phyloP scores from a whole-genome alignment of 1,140 invertebrate genomes.

The Drosophila saltans region DNA sequence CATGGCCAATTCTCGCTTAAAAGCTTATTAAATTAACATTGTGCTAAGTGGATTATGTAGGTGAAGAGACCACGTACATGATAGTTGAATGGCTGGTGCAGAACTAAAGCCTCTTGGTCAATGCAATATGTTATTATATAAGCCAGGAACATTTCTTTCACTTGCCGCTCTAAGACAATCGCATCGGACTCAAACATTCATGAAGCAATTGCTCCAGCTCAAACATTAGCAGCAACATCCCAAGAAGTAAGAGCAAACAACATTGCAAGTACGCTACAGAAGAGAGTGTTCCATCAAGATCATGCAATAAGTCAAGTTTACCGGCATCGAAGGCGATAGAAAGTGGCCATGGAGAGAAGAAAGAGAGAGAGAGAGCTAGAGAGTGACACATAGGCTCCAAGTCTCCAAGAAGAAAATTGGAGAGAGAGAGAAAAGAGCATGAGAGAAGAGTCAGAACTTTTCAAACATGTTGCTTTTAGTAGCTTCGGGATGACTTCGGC shows the following conservation, averaged over 20 bases:
- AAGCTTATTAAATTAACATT: neutral
- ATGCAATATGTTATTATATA: slow-evolving; percentile 73
- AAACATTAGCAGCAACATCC: slow-evolving; percentile 1
- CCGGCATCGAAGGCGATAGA: slow-evolving; percentile 8
- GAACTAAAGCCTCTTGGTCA: slow-evolving; percentile 69
- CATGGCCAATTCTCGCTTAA: neutral
- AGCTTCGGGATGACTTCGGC: neutral
- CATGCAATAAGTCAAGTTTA: slow-evolving; percentile 19
- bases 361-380: too few species aligned
- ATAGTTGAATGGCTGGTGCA: slow-evolving; percentile 66
- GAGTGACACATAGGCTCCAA: neutral
- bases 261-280: neutral
- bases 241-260: slow-evolving; percentile 12
- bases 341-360: slow-evolving; percentile 2
- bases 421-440: neutral
- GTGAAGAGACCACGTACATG: slow-evolving; percentile 59
- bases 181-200: slow-evolving; percentile 29
- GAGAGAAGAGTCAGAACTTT: too few species aligned
- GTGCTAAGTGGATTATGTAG: neutral
- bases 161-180: slow-evolving; percentile 25
- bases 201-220: slow-evolving; percentile 16
- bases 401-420: neutral
- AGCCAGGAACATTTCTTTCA: slow-evolving; percentile 66
- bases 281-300: slow-evolving; percentile 12
- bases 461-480: slow-evolving; percentile 57